phyloP scores from a whole-genome alignment of 1,140 invertebrate species.

The Drosophila athabasca region DNA sequence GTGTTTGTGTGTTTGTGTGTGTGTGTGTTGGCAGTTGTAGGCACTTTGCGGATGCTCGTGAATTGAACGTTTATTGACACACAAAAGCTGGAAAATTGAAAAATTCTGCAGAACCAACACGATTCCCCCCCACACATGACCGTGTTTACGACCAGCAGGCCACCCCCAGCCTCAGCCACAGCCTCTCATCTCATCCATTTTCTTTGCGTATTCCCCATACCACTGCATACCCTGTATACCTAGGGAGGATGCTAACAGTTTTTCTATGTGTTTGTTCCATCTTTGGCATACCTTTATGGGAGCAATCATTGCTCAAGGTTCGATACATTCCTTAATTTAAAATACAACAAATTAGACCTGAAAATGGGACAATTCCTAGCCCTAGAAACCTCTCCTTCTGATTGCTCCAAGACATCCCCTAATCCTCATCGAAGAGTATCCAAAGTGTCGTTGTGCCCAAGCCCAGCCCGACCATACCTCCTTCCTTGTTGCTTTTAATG shows the following conservation, averaged over 20 bases:
- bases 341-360: too few relatives aligned
- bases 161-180: neutral
- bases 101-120: constrained; percentile 64
- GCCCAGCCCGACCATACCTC: neutral
- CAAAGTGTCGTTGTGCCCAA: too few relatives aligned
- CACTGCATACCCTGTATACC: neutral
- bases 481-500: constrained; percentile 41
- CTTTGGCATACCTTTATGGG: too few relatives aligned
- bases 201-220: constrained; percentile 5
- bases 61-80: constrained; percentile 80
- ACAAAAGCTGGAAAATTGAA: constrained; percentile 81
- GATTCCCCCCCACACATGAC: constrained; percentile 7
- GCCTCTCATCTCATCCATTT: neutral
- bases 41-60: constrained; percentile 74
- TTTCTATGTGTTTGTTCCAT: too few relatives aligned
- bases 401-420: too few relatives aligned
- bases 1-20: constrained; percentile 8
- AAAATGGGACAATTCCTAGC: too few relatives aligned
- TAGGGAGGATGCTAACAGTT: too few relatives aligned
- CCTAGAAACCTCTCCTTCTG: too few relatives aligned
- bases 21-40: constrained; percentile 68
- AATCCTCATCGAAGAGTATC: too few relatives aligned
- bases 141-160: constrained; percentile 17
- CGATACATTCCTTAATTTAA: too few relatives aligned
- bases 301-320: too few relatives aligned